A percentile compares a stretch with the other conserved stretches of the same genome.
phyloP scores from a whole-genome alignment of 2,888 invertebrate genomes.

The Mesoligia furuncula region DNA sequence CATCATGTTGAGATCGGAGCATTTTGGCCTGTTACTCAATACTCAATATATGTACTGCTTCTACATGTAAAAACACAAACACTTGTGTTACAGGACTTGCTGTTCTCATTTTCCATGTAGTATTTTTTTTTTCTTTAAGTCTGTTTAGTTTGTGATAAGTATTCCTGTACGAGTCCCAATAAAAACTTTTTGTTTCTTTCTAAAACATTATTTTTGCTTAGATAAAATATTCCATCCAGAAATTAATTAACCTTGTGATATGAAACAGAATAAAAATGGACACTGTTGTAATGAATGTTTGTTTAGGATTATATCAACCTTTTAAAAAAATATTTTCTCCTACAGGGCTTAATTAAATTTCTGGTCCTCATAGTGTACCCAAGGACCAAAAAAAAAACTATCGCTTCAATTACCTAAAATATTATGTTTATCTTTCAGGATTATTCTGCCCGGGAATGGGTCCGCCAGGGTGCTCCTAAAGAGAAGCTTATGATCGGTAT shows the following conservation, averaged over 20 bases:
- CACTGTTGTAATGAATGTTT: conserved; percentile 15
- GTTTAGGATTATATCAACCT: conserved; percentile 25
- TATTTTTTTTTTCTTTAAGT: neutral
- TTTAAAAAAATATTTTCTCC: conserved; percentile 6
- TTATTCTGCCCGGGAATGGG: conserved; percentile 97
- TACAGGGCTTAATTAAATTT: conserved; percentile 30
- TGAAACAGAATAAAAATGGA: conserved; percentile 7
- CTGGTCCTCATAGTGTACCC: conserved; percentile 1
- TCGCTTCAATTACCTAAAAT: conserved; percentile 6
- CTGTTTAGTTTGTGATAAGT: neutral
- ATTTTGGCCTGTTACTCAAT: no score
- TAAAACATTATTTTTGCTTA: neutral
- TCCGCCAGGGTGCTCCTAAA: conserved; percentile 97
- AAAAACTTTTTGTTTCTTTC: neutral
- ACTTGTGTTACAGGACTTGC: no score
- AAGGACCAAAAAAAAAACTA: conserved; percentile 3
- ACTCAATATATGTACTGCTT: no score
- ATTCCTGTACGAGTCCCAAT: neutral
- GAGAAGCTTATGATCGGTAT: conserved; percentile 98
- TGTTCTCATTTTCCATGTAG: neutral
- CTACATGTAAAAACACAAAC: no score
- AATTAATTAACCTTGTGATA: neutral
- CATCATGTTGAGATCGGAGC: no score
- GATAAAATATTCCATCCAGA: neutral
- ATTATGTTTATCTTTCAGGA: conserved; percentile 89